Base-by-base conservation (phyloP, 1,140 invertebrate genomes). In the Hylaeus volcanicus region DNA sequence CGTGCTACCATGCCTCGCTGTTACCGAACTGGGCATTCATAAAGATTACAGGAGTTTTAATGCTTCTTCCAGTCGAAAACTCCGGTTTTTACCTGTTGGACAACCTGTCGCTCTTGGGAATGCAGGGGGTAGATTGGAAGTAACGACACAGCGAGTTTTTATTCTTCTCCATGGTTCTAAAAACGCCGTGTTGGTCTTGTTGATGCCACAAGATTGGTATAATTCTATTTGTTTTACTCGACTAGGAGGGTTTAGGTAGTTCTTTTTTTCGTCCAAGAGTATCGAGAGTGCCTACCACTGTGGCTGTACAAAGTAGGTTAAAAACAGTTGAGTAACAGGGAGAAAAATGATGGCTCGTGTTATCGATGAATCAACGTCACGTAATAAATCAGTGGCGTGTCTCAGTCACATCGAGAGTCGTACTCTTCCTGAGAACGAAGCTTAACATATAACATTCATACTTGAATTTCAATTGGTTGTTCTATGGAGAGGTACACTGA, bases 21-120 rank as follows among this genome's bases (percentile, higher is more conserved):
- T 60, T 66, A 72, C 78, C 37, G 58, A 6, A 26, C 51, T 53
- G 9, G 26, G 72, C 63, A 74, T 80, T 80, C 78, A 80, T 68
- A 60, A 74, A 55, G 78, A 80, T 80, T 80, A 80, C 78, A 56
- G 51, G 63, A 74, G 69, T 51, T 74, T 80, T 68, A 80, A 74
- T 53, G 78, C 74, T 80, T 39, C 63, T 61, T 5, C 37, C 15
- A 43, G 53, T 39, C 45, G 63, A 45, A 74, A 74, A 51, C 68
- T 68, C 64, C 45, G n/a, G 60, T 74, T 55, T 8, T 15, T 2
- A 43, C 53, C 37, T 15, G 65, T 73, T 41, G 15, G 45, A 26
- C 41, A 12, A 9, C 65, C n/a, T 1, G 14, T 4, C 12, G 39
- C 39, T 14, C 11, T n/a, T 5, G 26, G 26, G 26, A 26, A 26